Base-by-base conservation (phyloP, 1,140 invertebrate genomes). In the Ips nitidus region DNA sequence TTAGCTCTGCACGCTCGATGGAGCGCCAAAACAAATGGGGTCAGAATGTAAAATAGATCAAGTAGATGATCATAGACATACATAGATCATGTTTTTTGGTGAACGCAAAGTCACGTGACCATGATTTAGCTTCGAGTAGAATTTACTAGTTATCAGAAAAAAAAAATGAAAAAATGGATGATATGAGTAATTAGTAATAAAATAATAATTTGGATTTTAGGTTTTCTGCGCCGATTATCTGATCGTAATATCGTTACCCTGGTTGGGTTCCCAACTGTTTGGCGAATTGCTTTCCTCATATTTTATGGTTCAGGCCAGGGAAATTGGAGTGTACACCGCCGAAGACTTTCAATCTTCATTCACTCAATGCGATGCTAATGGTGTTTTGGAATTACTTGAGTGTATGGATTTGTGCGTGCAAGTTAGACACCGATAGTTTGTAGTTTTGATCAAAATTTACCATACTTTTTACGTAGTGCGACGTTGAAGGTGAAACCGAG, bases 281-380 rank as follows among this genome's bases (percentile, higher is more conserved):
- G 91, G 91, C 47, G 86, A 89, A 80, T 81, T 94, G 52, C 82
- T 84, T 83, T 69, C 81, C 84, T 6, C 85, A 84, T 76, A 76
- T 85, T 65, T 83, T 85, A 62, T 94, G 47, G 75, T 81, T 5
- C 82, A 87, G 70, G 85, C 88, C 52, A 83, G 90, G 38, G 86
- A 88, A 5, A 91, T 90, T 38, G 92, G 92, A 2, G 90, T 90
- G 73, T 94, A 91, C 77, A 88, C 89, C 2, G 80, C 87, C 1
- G 90, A 93, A 75, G 91, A 94, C 78, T 91, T 94, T 78, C 91
- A 92, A 80, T 83, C 89, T 7, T 84, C 90, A 71, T 90, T 86
- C 77, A 89, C 90, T 60, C 88, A 91, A 70, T 88, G 87, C 72
- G 92, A 93, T 76, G 88, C 91, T 1, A 80, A 85, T 57, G 88